phyloP scores from a whole-genome alignment of 2,888 invertebrate genomes.

The Notodonta dromedarius region DNA sequence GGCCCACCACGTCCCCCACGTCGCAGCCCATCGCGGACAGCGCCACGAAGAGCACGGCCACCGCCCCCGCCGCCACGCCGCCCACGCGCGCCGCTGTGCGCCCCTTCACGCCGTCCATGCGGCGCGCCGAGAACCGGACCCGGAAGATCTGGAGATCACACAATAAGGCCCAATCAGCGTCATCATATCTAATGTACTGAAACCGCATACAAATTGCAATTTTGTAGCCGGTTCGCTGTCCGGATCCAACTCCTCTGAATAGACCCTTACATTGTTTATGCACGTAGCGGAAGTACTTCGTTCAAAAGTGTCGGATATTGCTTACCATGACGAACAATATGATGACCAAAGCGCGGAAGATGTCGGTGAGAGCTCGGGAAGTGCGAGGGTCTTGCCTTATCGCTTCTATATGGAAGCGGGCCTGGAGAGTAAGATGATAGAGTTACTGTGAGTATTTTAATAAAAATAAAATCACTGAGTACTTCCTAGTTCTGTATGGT shows the following conservation, averaged over 20 bases:
- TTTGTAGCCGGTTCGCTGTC: too few relatives aligned
- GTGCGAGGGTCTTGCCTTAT: constrained; percentile 64
- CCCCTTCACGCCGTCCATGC: constrained; percentile 69
- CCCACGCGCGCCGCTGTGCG: constrained; percentile 69
- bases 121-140: constrained; percentile 68
- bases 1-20: constrained; percentile 47
- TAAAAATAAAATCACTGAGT: neutral
- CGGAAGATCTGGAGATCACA: constrained; percentile 62
- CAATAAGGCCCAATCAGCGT: too few relatives aligned
- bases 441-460: too few relatives aligned
- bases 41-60: constrained; percentile 53
- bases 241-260: too few relatives aligned
- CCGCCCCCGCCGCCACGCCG: constrained; percentile 58
- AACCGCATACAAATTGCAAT: too few relatives aligned
- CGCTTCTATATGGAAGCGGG: constrained; percentile 64
- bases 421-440: constrained; percentile 44
- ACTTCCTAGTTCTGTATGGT: too few relatives aligned
- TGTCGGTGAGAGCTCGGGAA: constrained; percentile 58
- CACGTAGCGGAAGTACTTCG: too few relatives aligned
- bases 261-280: too few relatives aligned
- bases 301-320: neutral
- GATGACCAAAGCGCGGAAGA: constrained; percentile 70
- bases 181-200: too few relatives aligned
- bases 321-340: constrained; percentile 75
- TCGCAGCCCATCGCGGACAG: constrained; percentile 56